phyloP scores from a whole-genome alignment of 2,797 vertebrate species.

The Potorous gilbertii region DNA sequence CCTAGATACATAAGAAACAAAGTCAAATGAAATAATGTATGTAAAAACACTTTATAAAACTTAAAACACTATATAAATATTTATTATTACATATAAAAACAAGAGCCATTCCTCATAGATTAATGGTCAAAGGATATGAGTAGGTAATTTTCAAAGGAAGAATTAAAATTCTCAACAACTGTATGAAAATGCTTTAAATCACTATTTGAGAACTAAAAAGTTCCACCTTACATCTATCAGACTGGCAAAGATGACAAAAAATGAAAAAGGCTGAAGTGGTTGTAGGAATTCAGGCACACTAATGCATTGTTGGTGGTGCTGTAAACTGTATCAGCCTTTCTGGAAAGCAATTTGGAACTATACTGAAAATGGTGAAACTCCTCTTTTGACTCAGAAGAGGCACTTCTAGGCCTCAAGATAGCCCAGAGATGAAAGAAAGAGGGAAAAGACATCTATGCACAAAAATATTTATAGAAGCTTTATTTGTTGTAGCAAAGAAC shows the following conservation, averaged over 20 bases:
- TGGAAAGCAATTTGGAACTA: neutral
- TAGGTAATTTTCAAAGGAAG: neutral
- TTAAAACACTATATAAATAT: neutral
- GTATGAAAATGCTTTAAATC: neutral
- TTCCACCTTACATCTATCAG: neutral
- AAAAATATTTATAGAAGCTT: neutral
- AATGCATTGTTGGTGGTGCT: neutral
- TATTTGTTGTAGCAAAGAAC: neutral
- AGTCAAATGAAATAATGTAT: neutral
- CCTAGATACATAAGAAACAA: neutral
- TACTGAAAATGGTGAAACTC: neutral
- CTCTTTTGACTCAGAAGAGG: neutral
- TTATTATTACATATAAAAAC: neutral
- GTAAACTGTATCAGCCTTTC: neutral
- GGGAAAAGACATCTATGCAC: neutral
- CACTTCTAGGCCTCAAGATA: neutral
- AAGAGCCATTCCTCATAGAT: neutral
- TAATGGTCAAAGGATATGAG: neutral
- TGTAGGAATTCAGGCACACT: neutral
- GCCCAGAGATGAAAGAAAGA: neutral
- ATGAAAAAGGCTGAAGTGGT: neutral
- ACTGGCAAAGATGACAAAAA: neutral
- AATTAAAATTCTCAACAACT: neutral
- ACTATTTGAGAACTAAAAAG: neutral
- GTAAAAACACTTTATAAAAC: neutral